Percentiles rank a stretch among this genome's conserved stretches.
These are phyloP conservation scores for Lepisosteus osseus DNA, from an alignment of 2,113 vertebrate species.

Conservation along the genomic window DNA sequence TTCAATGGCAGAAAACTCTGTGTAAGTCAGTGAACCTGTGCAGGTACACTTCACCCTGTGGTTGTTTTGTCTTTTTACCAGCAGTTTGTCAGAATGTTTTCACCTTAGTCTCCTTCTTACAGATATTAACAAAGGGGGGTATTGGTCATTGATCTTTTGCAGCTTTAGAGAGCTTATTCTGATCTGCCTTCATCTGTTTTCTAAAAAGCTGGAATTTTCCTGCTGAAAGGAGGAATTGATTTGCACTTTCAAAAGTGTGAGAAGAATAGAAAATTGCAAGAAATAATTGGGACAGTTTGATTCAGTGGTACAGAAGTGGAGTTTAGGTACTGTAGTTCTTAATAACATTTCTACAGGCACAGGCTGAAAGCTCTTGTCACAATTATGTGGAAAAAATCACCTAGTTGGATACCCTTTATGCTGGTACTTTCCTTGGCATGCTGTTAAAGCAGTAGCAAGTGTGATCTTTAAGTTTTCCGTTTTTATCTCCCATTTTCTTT, in stretches of 20 bases:
- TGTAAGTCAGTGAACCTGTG: too few species aligned
- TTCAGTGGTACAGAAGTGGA: not conserved
- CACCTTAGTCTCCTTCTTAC: not conserved
- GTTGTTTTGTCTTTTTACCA: not conserved
- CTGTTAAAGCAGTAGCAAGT: too few species aligned
- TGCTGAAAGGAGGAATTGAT: not conserved
- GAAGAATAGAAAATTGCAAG: not conserved
- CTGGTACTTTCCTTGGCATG: too few species aligned
- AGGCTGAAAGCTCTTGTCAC: not conserved
- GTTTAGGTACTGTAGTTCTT: not conserved
- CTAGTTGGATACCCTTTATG: too few species aligned
- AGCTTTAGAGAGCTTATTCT: not conserved
- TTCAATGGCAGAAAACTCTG: too few species aligned
- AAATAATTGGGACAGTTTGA: not conserved
- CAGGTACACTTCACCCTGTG: too few species aligned
- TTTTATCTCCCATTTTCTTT: too few species aligned
- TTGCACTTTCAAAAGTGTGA: not conserved
- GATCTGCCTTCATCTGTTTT: slow-evolving; percentile 4
- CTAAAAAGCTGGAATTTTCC: not conserved
- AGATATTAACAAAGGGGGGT: not conserved
- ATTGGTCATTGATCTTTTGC: not conserved
- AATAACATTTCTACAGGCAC: not conserved
- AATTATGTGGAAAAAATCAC: too few species aligned
- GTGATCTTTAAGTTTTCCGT: too few species aligned
- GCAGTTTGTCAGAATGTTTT: not conserved